These are phyloP conservation scores for Anguilla marmorata DNA, from an alignment of 2,797 vertebrate species.

Conservation along the genomic window DNA sequence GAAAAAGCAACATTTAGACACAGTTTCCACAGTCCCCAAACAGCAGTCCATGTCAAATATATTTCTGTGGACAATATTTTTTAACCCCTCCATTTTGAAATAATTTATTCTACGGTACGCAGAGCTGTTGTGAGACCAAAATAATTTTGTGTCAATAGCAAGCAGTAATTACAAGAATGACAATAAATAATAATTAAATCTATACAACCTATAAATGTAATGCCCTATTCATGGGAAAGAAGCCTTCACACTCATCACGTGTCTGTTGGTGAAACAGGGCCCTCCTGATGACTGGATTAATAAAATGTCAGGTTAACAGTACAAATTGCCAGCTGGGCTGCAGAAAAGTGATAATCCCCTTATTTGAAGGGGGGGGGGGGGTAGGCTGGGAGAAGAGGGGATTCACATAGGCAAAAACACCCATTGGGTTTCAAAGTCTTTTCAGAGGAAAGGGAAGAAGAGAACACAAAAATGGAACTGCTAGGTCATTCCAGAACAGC, in stretches of 20 bases:
- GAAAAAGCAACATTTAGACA: slow-evolving; percentile 41
- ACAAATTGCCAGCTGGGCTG: slow-evolving; percentile 72
- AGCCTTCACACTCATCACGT: slow-evolving; percentile 73
- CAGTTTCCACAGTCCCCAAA: slow-evolving; percentile 41
- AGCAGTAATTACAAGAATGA: slow-evolving; percentile 76
- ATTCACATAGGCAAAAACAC: slow-evolving; percentile 61
- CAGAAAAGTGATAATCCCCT: slow-evolving; percentile 73
- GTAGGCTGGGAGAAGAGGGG: slow-evolving; percentile 48
- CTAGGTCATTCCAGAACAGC: slow-evolving; percentile 72
- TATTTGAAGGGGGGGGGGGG: slow-evolving; percentile 48
- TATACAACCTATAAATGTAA: slow-evolving; percentile 76
- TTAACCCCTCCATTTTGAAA: slow-evolving; percentile 48
- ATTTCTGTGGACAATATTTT: slow-evolving; percentile 45
- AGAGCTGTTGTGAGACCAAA: slow-evolving; percentile 67
- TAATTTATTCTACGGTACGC: slow-evolving; percentile 56
- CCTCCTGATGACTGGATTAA: slow-evolving; percentile 71
- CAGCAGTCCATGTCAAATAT: slow-evolving; percentile 29
- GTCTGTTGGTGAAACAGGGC: slow-evolving; percentile 74
- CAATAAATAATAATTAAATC: slow-evolving; percentile 58
- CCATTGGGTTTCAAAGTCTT: slow-evolving; percentile 58
- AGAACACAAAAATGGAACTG: slow-evolving; percentile 68
- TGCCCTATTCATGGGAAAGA: slow-evolving; percentile 70
- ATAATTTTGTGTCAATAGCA: slow-evolving; percentile 72
- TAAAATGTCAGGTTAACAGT: slow-evolving; percentile 68
- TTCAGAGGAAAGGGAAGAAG: slow-evolving; percentile 55